Conservation (phyloP, 1,140 invertebrate genomes). For the Diplogasteroides magnus region DNA sequence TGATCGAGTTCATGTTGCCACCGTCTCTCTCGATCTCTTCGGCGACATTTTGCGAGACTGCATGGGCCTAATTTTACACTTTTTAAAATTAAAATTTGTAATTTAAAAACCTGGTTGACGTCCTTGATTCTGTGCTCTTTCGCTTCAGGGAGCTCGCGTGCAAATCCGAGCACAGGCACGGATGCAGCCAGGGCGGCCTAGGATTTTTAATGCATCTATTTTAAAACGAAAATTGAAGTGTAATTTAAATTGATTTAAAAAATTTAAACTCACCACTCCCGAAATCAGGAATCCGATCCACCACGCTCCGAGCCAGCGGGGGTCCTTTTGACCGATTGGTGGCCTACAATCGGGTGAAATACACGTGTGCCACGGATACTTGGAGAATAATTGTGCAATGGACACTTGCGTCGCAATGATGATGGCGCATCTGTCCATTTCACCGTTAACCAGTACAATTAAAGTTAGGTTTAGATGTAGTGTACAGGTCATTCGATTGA, state of each 20-base stretch:
- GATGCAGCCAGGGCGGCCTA: constrained; percentile 46
- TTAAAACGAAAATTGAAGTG: not conserved
- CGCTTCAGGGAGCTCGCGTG: constrained; percentile 50
- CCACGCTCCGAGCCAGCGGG: constrained; percentile 54
- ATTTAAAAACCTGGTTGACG: constrained; percentile 41
- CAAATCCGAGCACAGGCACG: constrained; percentile 49
- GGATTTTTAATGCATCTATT: too few relatives aligned
- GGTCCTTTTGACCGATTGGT: constrained; percentile 34
- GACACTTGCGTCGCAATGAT: too few relatives aligned
- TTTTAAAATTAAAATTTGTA: constrained; percentile 12
- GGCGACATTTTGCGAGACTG: constrained; percentile 34
- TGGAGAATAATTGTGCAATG: not conserved
- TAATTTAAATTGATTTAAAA: not conserved
- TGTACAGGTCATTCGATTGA: too few relatives aligned
- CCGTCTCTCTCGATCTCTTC: constrained; percentile 26
- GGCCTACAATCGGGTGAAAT: constrained; percentile 21
- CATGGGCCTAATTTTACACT: constrained; percentile 31
- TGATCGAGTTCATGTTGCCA: constrained; percentile 20
- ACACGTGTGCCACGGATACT: too few relatives aligned
- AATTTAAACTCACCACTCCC: constrained; percentile 22
- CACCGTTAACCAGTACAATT: too few relatives aligned
- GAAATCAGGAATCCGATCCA: constrained; percentile 51
- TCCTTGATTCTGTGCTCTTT: constrained; percentile 50
- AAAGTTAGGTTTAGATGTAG: too few relatives aligned
- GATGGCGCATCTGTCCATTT: too few relatives aligned